Base-by-base conservation (phyloP, 2,888 invertebrate species). In the Polydesmus complanatus region DNA sequence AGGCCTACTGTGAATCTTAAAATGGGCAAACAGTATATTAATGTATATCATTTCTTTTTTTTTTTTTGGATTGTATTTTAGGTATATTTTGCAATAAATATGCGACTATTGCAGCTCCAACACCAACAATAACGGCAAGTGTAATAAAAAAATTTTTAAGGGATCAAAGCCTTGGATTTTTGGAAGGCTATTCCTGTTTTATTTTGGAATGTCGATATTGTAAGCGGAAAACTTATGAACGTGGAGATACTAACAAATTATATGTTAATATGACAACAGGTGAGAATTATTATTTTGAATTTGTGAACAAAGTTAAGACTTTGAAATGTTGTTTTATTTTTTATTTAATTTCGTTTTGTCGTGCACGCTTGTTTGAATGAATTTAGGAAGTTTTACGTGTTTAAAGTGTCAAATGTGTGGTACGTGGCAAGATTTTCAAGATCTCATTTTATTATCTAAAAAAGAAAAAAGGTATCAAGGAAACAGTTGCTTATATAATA, bases 391-490 rank as follows among this genome's bases (percentile, higher is more conserved):
- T 37, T 58, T 54, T 50, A 21, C 59, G 11, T 62, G 62, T 25
- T 25, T 60, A 27, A 22, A 53, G 23, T 62, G 62, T 25, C 49
- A 55, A 21, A 47, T 22, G 3, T 27, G 48, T n/a, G 62, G 62
- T 54, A 59, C 58, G n/a, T 62, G 62, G 62, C 27, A 21, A 8
- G 62, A 62, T 14, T 60, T 62, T 14, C 63, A 68, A 25, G 71
- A 67, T 27, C 71, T 47, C 22, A 26, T 62, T n/a, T 8, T 21
- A 3, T 14, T 60, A 23, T 1, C 37, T 5, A 59, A 52, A 59
- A 18, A 1, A 25, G 50, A 37, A 11, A 25, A 59, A 26, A 59
- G 53, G 59, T 53, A 27, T n/a, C n/a, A 51, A 51, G 22, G 21
- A 14, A 14, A 22, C 19, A 14, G 8, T 51, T n/a, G 21, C 22